phyloP scores from a whole-genome alignment of 2,797 vertebrate genomes.

The Sylvilagus floridanus region DNA sequence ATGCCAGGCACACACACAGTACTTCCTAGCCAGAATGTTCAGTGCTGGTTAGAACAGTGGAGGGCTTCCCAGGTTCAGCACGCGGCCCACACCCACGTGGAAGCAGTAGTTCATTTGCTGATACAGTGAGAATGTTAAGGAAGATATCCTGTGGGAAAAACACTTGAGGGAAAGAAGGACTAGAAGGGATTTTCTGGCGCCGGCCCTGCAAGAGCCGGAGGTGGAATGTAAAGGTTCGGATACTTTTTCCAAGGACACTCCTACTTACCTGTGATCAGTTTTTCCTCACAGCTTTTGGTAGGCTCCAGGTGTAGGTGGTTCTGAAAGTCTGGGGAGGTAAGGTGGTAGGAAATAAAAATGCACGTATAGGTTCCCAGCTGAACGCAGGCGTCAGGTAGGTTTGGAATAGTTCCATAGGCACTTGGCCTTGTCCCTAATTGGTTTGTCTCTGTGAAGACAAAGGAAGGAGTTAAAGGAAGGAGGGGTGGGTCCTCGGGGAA shows the following conservation, averaged over 20 bases:
- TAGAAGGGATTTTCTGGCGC: not conserved
- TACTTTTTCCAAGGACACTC: not conserved
- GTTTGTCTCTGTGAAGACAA: not conserved
- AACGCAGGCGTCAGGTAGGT: not conserved
- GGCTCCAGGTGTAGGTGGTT: not conserved
- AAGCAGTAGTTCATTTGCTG: not conserved
- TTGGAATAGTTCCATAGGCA: not conserved
- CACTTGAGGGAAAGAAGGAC: conserved; percentile 1
- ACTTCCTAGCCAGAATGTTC: not conserved
- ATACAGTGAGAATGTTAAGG: not conserved
- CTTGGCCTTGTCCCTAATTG: not conserved
- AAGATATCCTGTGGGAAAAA: not conserved
- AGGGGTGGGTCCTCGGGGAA: too few species aligned
- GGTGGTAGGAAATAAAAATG: not conserved
- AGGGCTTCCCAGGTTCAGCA: not conserved
- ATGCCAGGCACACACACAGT: not conserved
- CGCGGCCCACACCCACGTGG: rapidly evolving
- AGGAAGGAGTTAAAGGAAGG: not conserved
- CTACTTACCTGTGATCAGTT: not conserved
- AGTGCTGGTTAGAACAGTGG: not conserved
- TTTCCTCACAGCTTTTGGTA: not conserved
- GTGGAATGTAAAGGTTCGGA: not conserved
- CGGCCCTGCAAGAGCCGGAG: not conserved
- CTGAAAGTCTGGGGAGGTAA: not conserved
- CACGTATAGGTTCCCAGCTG: not conserved